These are phyloP conservation scores for Tapera naevia DNA, from an alignment of 2,797 vertebrate genomes.

Conservation along the genomic window DNA sequence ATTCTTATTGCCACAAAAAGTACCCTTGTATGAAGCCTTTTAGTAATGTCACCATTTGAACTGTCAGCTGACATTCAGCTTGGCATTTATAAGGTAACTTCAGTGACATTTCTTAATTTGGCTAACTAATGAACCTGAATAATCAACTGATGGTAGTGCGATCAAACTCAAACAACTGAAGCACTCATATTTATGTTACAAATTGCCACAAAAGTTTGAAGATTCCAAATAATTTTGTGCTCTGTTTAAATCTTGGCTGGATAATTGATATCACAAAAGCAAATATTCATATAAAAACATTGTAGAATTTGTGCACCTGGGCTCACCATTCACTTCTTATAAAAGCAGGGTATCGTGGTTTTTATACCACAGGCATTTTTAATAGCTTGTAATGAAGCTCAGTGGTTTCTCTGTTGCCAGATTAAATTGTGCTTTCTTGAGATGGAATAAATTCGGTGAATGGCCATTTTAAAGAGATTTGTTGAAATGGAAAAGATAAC, in stretches of 20 bases:
- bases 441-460: not conserved
- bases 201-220: not conserved
- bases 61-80: conserved; percentile 30
- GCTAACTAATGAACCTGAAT: conserved; percentile 33
- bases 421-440: not conserved
- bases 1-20: conserved; percentile 1
- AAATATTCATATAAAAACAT: not conserved
- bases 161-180: not conserved
- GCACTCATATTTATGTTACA: not conserved
- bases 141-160: not conserved
- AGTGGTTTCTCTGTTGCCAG: not conserved
- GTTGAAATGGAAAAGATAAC: not conserved
- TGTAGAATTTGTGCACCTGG: not conserved
- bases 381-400: not conserved
- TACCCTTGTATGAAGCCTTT: not conserved
- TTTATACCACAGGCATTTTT: not conserved
- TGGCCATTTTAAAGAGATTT: not conserved
- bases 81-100: conserved; percentile 49
- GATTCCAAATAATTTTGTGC: not conserved
- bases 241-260: not conserved
- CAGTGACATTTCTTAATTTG: conserved; percentile 27
- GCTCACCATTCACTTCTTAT: not conserved
- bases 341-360: not conserved
- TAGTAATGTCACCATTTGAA: not conserved
- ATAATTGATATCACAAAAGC: not conserved